Evolutionary conservation across 1,140 invertebrate species (phyloP).

Genomic region (Maniola jurtina): DNA sequence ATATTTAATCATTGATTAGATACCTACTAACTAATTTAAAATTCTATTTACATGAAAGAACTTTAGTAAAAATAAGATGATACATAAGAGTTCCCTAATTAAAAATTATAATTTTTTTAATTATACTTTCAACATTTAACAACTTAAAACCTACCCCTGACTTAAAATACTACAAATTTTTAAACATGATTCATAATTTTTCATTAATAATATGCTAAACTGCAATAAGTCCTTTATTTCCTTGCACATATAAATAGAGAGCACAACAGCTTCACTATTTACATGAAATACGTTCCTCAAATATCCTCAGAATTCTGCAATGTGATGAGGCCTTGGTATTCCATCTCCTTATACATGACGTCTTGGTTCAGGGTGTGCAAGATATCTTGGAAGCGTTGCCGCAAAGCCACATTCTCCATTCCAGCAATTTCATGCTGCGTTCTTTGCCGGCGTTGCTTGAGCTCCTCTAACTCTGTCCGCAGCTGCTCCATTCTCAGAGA

Average conservation of each 20-base stretch:
- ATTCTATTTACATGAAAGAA: too few relatives aligned
- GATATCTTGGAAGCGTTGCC: constrained; percentile 89
- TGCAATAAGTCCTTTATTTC: too few relatives aligned
- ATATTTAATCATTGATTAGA: too few relatives aligned
- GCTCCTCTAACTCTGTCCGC: constrained; percentile 84
- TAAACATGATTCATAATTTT: too few relatives aligned
- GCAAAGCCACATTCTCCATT: constrained; percentile 91
- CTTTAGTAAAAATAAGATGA: too few relatives aligned
- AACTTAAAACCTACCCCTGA: too few relatives aligned
- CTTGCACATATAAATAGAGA: neutral
- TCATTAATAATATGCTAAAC: too few relatives aligned
- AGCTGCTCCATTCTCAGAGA: constrained; percentile 80
- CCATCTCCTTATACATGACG: constrained; percentile 89
- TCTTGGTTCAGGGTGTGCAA: constrained; percentile 88
- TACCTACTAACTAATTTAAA: too few relatives aligned
- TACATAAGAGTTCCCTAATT: too few relatives aligned
- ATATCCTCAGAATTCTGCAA: constrained; percentile 67
- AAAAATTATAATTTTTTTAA: too few relatives aligned
- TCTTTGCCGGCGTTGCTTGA: constrained; percentile 85
- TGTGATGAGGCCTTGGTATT: constrained; percentile 74
- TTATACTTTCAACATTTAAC: too few relatives aligned
- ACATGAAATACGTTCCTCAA: constrained; percentile 63
- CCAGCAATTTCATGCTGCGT: constrained; percentile 91
- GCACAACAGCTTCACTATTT: constrained; percentile 12
- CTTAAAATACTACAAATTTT: too few relatives aligned